These are phyloP conservation scores for Protonemura montana DNA, from an alignment of 2,888 invertebrate species.

Conservation along the genomic window DNA sequence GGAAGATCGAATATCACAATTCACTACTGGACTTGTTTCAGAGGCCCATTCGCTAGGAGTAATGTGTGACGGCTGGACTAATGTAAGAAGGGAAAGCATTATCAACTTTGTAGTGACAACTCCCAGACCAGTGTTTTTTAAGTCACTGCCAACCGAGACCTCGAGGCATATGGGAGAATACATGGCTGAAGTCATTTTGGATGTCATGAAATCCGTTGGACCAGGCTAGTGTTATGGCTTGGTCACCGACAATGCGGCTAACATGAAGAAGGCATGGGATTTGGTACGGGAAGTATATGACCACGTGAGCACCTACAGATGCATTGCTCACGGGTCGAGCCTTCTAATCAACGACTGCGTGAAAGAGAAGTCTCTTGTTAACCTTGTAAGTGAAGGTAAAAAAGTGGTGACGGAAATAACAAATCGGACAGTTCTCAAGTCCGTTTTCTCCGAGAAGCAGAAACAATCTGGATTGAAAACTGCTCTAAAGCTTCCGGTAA, in stretches of 20 bases:
- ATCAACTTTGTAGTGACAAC: constrained; percentile 53
- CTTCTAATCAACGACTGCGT: constrained; percentile 52
- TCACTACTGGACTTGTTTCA: neutral
- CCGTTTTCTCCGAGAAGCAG: constrained; percentile 39
- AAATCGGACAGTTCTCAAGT: constrained; percentile 50
- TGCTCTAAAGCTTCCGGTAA: constrained; percentile 49
- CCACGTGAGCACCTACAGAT: constrained; percentile 42
- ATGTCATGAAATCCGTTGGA: constrained; percentile 23
- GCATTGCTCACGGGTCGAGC: constrained; percentile 52
- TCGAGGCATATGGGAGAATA: constrained; percentile 52
- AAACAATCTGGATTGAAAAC: neutral
- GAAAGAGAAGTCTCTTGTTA: constrained; percentile 45
- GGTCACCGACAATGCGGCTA: constrained; percentile 52
- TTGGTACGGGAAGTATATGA: constrained; percentile 51
- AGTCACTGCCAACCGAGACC: constrained; percentile 50
- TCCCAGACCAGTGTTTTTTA: constrained; percentile 52
- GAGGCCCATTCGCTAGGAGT: neutral
- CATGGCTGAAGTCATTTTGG: constrained; percentile 49
- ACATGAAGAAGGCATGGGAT: constrained; percentile 52
- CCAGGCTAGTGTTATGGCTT: constrained; percentile 19
- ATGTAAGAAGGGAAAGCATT: constrained; percentile 51
- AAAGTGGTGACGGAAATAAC: constrained; percentile 52
- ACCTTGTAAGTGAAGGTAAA: constrained; percentile 50
- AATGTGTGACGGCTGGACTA: constrained; percentile 21
- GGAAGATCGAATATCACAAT: neutral